Evolutionary conservation across 2,888 invertebrate species (phyloP).

Genomic region (Dasypogon diadema): DNA sequence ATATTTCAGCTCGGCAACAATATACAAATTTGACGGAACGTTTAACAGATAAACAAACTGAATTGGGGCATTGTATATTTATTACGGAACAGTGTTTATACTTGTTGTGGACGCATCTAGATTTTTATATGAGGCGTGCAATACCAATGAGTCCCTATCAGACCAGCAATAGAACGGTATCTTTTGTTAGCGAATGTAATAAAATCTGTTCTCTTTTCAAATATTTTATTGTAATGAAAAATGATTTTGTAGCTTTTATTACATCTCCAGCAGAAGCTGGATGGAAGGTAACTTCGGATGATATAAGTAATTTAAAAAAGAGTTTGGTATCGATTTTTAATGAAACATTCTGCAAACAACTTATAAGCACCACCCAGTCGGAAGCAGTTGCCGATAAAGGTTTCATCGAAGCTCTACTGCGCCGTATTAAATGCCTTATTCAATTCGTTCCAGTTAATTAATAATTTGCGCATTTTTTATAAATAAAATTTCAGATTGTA

Average conservation of each 20-base stretch:
- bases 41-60: slow-evolving; percentile 72
- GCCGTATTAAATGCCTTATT: slow-evolving; percentile 83
- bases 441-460: slow-evolving; percentile 79
- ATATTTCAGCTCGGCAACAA: slow-evolving; percentile 63
- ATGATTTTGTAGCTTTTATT: slow-evolving; percentile 65
- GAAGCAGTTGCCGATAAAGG: slow-evolving; percentile 76
- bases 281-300: slow-evolving; percentile 74
- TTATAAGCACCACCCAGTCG: slow-evolving; percentile 77
- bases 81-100: slow-evolving; percentile 80
- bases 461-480: too few relatives aligned
- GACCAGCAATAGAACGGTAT: slow-evolving; percentile 57
- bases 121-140: slow-evolving; percentile 77
- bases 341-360: slow-evolving; percentile 81
- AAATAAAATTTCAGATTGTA: too few relatives aligned
- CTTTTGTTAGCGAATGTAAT: slow-evolving; percentile 52
- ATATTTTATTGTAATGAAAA: slow-evolving; percentile 30
- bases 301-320: slow-evolving; percentile 77
- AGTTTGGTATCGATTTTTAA: slow-evolving; percentile 80
- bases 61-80: slow-evolving; percentile 74
- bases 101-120: slow-evolving; percentile 82
- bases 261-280: slow-evolving; percentile 69
- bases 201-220: slow-evolving; percentile 17
- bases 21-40: slow-evolving; percentile 69
- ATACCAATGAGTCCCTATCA: slow-evolving; percentile 68
- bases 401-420: slow-evolving; percentile 80